Conservation (phyloP, 2,113 vertebrate genomes). For the Ceyx margarethae region DNA sequence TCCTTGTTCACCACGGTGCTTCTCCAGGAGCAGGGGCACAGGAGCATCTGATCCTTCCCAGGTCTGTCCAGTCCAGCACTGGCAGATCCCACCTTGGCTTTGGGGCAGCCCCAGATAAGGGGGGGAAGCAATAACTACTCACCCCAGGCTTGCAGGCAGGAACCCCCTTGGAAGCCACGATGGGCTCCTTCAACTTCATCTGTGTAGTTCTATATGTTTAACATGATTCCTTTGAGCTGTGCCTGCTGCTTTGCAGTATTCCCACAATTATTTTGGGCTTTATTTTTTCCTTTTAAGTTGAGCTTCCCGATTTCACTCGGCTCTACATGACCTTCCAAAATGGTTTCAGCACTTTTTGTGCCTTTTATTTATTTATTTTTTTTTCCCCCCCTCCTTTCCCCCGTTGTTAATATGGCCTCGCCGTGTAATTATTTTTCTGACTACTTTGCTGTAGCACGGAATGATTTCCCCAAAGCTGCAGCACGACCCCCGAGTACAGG, state of each 20-base stretch:
- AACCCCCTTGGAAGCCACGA: rapidly evolving
- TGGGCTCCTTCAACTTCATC: background rate
- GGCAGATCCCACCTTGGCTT: background rate
- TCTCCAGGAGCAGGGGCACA: background rate
- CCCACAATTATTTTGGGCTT: background rate
- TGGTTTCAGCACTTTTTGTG: background rate
- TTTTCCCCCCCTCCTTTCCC: no score
- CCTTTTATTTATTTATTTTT: background rate
- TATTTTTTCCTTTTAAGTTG: background rate
- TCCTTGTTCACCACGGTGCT: background rate
- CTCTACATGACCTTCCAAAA: background rate
- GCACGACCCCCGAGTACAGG: conserved; percentile 64
- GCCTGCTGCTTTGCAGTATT: background rate
- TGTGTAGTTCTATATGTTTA: background rate
- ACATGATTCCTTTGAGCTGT: background rate
- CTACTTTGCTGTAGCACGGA: conserved; percentile 48
- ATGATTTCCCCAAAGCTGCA: conserved; percentile 74
- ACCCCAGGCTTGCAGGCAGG: background rate
- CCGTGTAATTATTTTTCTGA: conserved; percentile 44
- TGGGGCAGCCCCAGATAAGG: rapidly evolving
- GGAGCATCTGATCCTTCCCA: background rate
- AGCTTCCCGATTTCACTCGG: background rate
- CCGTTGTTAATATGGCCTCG: background rate
- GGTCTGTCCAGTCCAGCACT: rapidly evolving
- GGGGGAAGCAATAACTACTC: background rate